A percentile compares a stretch with the other conserved stretches of the same genome.
Conservation (phyloP, 2,888 invertebrate species). For the Pammene fasciana region DNA sequence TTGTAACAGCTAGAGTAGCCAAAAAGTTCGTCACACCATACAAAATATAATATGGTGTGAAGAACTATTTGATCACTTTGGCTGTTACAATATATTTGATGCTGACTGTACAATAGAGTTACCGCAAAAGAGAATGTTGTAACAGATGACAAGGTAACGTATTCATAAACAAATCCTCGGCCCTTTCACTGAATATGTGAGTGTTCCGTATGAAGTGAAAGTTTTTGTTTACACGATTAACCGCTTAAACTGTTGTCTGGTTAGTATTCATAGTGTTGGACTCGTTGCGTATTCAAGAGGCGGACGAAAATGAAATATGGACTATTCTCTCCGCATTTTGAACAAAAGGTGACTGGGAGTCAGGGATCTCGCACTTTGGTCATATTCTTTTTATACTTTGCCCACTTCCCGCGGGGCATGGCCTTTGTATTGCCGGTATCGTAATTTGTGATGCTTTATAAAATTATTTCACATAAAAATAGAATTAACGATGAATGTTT, state of each 20-base stretch:
- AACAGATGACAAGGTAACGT: constrained; percentile 17
- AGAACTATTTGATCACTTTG: too few species aligned
- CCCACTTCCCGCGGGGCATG: constrained; percentile 25
- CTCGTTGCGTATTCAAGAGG: constrained; percentile 78
- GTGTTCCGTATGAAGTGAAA: constrained; percentile 61
- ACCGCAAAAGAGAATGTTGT: not conserved
- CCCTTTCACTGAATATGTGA: constrained; percentile 32
- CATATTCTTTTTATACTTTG: constrained; percentile 41
- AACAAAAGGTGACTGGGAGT: constrained; percentile 70
- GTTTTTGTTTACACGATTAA: constrained; percentile 81
- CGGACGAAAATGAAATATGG: constrained; percentile 81
- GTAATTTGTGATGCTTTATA: constrained; percentile 27
- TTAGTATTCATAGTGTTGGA: constrained; percentile 78
- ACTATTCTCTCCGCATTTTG: constrained; percentile 77
- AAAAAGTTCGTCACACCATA: too few species aligned
- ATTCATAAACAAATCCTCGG: constrained; percentile 22
- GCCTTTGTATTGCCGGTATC: constrained; percentile 35
- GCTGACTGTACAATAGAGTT: not conserved
- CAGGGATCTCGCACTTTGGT: constrained; percentile 53
- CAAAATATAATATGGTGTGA: too few species aligned
- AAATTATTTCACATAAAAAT: constrained; percentile 7
- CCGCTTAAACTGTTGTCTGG: constrained; percentile 79
- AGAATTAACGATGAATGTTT: not conserved
- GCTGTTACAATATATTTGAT: too few species aligned
- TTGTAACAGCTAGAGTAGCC: too few species aligned